Evolutionary conservation across 2,797 vertebrate genomes (phyloP).

Genomic region (Halcyon smyrnensis): DNA sequence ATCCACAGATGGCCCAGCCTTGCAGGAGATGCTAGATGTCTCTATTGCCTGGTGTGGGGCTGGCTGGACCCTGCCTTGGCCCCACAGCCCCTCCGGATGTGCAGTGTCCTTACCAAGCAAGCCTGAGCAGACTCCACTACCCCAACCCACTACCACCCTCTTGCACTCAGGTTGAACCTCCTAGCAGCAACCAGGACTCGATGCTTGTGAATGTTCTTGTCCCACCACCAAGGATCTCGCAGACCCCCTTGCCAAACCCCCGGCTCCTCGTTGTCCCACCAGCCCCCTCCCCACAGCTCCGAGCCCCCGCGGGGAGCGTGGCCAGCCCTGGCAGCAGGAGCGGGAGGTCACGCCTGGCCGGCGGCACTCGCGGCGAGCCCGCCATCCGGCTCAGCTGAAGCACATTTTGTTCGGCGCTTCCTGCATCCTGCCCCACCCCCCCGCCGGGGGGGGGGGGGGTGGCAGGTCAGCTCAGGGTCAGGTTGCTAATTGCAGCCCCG

Average conservation of each 20-base stretch:
- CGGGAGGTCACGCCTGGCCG: slow-evolving; percentile 26
- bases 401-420: slow-evolving; percentile 41
- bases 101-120: not conserved
- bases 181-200: not conserved
- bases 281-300: rapidly evolving
- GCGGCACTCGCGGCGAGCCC: rapidly evolving
- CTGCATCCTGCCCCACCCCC: slow-evolving; percentile 52
- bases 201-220: rapidly evolving
- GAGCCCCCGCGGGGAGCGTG: rapidly evolving
- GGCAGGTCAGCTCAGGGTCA: not conserved
- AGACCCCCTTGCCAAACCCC: not conserved
- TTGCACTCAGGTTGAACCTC: not conserved
- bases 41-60: rapidly evolving
- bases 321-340: not conserved
- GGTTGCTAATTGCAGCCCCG: not conserved
- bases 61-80: not conserved
- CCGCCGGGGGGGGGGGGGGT: not conserved
- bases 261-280: rapidly evolving
- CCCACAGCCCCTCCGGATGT: not conserved
- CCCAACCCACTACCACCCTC: not conserved
- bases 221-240: rapidly evolving
- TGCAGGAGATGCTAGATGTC: not conserved
- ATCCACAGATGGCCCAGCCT: not conserved
- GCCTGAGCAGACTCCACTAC: not conserved
- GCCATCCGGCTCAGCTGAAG: slow-evolving; percentile 43